Conservation (phyloP, 2,797 vertebrate species). For the Picus viridis region DNA sequence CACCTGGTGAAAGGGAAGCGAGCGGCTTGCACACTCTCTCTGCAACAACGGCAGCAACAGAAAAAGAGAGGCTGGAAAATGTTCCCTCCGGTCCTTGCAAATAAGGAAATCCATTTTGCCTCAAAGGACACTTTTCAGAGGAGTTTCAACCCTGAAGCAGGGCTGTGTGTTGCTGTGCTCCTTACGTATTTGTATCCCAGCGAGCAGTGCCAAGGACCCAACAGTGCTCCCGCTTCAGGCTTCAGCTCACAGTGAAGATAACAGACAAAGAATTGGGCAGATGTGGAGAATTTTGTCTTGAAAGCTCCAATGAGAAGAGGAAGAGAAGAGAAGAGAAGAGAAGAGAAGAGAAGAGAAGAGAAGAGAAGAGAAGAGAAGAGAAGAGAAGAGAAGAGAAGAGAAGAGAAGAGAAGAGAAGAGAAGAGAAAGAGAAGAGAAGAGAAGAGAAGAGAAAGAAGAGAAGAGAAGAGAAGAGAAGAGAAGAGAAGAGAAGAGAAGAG, state of each 20-base stretch:
- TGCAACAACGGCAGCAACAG: too few species aligned
- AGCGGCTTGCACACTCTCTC: background rate
- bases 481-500: too few species aligned
- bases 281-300: background rate
- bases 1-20: conserved; percentile 53
- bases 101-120: conserved; percentile 68
- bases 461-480: too few species aligned
- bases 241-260: background rate
- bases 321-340: too few species aligned
- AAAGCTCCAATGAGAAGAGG: background rate
- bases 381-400: too few species aligned
- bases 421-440: too few species aligned
- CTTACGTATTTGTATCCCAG: background rate
- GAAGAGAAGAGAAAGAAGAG: too few species aligned
- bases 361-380: too few species aligned
- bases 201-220: background rate
- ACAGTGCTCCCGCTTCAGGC: background rate
- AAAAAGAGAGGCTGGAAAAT: conserved; percentile 43
- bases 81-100: conserved; percentile 51
- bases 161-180: background rate
- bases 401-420: too few species aligned
- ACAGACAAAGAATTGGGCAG: background rate
- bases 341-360: too few species aligned
- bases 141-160: conserved; percentile 8
- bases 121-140: conserved; percentile 67